Percentiles rank a stretch among this genome's conserved stretches.
These are phyloP conservation scores for Rhagium mordax DNA, from an alignment of 2,888 invertebrate genomes.

Conservation along the genomic window DNA sequence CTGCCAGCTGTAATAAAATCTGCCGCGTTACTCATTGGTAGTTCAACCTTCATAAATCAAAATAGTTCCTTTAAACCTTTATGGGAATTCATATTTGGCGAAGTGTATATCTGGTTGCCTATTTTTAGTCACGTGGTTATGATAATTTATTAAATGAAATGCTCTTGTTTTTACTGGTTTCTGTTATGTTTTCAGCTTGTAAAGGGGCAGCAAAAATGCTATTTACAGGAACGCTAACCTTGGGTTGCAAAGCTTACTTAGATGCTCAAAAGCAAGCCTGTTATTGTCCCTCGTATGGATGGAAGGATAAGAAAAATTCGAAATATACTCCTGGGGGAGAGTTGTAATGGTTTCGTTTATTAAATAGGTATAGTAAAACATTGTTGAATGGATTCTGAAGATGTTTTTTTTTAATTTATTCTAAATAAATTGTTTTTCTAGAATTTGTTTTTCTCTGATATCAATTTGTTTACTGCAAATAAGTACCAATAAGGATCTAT, in stretches of 20 bases:
- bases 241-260: conserved; percentile 90
- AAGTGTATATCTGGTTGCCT: too few species aligned
- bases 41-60: too few species aligned
- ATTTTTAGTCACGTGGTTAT: too few species aligned
- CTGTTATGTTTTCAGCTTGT: conserved; percentile 86
- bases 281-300: conserved; percentile 74
- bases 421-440: background rate
- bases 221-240: conserved; percentile 86
- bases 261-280: conserved; percentile 90
- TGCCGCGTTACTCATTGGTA: too few species aligned
- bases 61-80: too few species aligned
- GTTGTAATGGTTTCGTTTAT: conserved; percentile 26
- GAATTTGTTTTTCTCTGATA: background rate
- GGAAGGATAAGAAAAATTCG: conserved; percentile 67
- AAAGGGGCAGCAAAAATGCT: conserved; percentile 89
- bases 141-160: too few species aligned
- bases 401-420: background rate
- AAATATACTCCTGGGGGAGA: conserved; percentile 69
- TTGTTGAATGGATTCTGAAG: background rate
- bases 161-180: too few species aligned
- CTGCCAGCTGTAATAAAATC: too few species aligned
- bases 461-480: too few species aligned
- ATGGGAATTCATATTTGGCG: too few species aligned
- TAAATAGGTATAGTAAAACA: background rate
- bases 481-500: too few species aligned